Base-by-base conservation (phyloP, 2,113 vertebrate species). In the Calcarius ornatus region DNA sequence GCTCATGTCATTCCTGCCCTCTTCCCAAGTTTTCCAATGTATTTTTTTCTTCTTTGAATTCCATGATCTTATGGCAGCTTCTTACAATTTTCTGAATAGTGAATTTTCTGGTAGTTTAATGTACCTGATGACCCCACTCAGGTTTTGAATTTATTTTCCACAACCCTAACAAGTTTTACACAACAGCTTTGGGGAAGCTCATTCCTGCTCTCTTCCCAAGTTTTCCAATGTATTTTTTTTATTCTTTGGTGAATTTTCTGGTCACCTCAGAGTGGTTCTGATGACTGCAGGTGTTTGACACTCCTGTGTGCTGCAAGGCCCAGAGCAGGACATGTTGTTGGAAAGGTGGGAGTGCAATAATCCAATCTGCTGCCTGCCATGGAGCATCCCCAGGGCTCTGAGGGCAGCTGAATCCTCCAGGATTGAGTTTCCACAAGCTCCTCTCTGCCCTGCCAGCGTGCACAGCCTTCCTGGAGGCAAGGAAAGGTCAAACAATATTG, bases 401-500 rank as follows among this genome's bases (percentile, higher is more conserved):
- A 4, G 70, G 43, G 81, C 91, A 70, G 40, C 61, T 37, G 63
- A 6, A 5, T 24, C 76, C 66, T 45, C n/a, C 30, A 31, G 54
- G 79, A 30, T 0, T 71, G 80, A 53, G 28, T 60, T 81, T 79
- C 85, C 60, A n/a, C 77, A 30, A 47, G 10, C 88, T 77, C 50
- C 71, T 59, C 22, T 2, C 18, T 43, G 80, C 80, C 76, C 89
- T 88, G 56, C 19, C 35, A 81, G 53, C 48, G 19, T 0, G 5
- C 53, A 30, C 57, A 4, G 64, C 33, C 0, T 35, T 68, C 61
- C 6, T 16, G 27, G 65, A 75, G 84, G 43, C 72, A 47, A 43
- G 8, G 35, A 89, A 87, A 92, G 78, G 84, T 91, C 87, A 87
- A 47, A 38, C 56, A 75, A 5, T 83, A 94, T 87, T 75, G 95